A percentile compares a stretch with the other conserved stretches of the same genome.
Evolutionary conservation across 2,113 vertebrate species (phyloP).

Genomic region (Lagenorhynchus albirostris): DNA sequence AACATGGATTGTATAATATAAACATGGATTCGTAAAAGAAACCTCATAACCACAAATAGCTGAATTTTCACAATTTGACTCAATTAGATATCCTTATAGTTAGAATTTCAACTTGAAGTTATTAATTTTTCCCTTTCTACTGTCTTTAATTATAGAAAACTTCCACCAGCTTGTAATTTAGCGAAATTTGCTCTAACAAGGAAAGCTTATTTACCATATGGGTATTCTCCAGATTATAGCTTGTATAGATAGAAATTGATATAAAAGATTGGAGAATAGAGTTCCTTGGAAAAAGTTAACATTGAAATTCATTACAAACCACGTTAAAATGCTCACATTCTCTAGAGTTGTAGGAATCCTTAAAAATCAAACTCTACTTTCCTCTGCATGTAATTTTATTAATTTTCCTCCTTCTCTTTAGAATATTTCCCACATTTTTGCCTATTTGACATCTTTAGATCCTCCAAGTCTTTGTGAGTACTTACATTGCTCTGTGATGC

Average conservation of each 20-base stretch:
- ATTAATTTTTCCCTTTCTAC: slow-evolving; percentile 23
- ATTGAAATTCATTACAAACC: slow-evolving; percentile 18
- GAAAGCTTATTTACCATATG: slow-evolving; percentile 1
- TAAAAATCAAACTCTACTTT: neutral
- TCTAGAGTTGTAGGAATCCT: neutral
- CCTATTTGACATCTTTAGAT: neutral
- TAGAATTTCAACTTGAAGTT: slow-evolving; percentile 20
- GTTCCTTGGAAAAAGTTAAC: neutral
- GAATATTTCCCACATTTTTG: neutral
- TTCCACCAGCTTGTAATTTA: slow-evolving; percentile 31
- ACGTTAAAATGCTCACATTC: neutral
- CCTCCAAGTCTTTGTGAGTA: neutral
- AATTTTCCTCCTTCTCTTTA: neutral
- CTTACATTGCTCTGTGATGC: neutral
- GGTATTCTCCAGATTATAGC: neutral
- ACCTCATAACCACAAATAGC: neutral
- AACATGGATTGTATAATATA: neutral
- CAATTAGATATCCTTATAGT: neutral
- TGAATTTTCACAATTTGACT: slow-evolving; percentile 4
- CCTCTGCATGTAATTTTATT: neutral
- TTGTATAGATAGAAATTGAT: neutral
- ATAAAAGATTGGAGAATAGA: neutral
- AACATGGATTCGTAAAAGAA: neutral
- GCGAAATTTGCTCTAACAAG: neutral
- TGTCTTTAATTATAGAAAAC: slow-evolving; percentile 24